A percentile compares a stretch with the other conserved stretches of the same genome.
Evolutionary conservation across 2,113 vertebrate genomes (phyloP).

Genomic region (Chrysochloris asiatica): DNA sequence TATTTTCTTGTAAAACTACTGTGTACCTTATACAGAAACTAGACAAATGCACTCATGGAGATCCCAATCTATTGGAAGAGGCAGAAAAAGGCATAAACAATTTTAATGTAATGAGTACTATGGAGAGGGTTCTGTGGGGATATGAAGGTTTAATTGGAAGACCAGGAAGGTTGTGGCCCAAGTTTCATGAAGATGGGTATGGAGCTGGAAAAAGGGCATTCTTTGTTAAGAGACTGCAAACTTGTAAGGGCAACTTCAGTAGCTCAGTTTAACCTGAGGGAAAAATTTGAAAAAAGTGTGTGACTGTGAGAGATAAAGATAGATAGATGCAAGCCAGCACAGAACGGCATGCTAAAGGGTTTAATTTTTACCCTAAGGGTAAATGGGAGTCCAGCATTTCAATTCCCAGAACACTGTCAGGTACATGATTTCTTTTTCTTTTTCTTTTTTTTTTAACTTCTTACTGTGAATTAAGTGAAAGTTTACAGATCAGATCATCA

Average conservation of each 20-base stretch:
- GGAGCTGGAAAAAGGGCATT: background rate
- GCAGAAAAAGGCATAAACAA: background rate
- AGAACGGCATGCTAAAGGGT: background rate
- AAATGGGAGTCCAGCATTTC: background rate
- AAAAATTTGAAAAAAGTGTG: background rate
- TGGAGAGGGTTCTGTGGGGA: background rate
- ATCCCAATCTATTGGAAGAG: background rate
- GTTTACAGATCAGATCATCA: too few species aligned
- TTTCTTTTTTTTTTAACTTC: too few species aligned
- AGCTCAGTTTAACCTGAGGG: background rate
- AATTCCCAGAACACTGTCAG: constrained; percentile 13
- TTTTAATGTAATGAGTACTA: background rate
- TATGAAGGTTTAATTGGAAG: background rate
- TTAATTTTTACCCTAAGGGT: background rate
- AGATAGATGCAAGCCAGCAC: constrained; percentile 9
- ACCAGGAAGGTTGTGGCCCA: background rate
- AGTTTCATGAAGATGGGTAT: constrained; percentile 1
- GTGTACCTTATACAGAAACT: background rate
- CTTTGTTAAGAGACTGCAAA: background rate
- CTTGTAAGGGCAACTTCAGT: background rate
- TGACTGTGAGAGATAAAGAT: background rate
- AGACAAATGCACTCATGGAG: background rate
- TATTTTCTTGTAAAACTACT: background rate
- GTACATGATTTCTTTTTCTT: too few species aligned
- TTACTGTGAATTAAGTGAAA: too few species aligned